These are phyloP conservation scores for Palythoa grandiflora DNA, from an alignment of 92 coral and sea anemone genomes.

Conservation along the genomic window DNA sequence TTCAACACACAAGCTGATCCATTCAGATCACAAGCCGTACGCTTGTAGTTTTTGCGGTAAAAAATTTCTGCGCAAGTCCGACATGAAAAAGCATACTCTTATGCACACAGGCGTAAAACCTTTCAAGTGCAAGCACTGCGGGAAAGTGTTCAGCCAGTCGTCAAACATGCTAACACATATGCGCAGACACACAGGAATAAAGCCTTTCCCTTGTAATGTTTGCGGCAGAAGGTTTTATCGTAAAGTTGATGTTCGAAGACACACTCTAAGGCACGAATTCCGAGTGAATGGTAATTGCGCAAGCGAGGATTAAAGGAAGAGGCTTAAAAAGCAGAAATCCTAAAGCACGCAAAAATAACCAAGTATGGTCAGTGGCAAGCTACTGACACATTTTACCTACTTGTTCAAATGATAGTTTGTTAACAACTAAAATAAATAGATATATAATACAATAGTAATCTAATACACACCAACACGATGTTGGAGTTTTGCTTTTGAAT, in stretches of 20 bases:
- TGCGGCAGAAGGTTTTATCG: conserved; percentile 89
- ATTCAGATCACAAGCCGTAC: conserved; percentile 91
- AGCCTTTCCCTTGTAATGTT: conserved; percentile 87
- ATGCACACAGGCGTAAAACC: conserved; percentile 96
- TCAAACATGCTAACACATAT: conserved; percentile 91
- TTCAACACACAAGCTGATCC: conserved; percentile 87
- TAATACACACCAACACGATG: conserved; percentile 1
- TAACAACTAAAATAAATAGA: conserved; percentile 3
- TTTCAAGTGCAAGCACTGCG: conserved; percentile 90
- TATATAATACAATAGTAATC: not conserved
- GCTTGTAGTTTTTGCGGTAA: conserved; percentile 85
- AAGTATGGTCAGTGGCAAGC: not conserved
- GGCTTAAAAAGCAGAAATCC: not conserved
- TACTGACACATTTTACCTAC: not conserved
- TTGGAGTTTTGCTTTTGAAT: not conserved
- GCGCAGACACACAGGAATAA: conserved; percentile 88
- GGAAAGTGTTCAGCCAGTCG: conserved; percentile 90
- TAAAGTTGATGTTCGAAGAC: conserved; percentile 88
- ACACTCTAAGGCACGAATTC: conserved; percentile 85
- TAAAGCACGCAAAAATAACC: not conserved
- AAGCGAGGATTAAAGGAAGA: not conserved
- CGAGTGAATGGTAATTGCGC: conserved; percentile 59
- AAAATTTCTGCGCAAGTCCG: conserved; percentile 89
- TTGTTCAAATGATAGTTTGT: not conserved
- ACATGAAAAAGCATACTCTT: conserved; percentile 90